These are phyloP conservation scores for Lycocorax pyrrhopterus DNA, from an alignment of 2,113 vertebrate species.

Conservation along the genomic window DNA sequence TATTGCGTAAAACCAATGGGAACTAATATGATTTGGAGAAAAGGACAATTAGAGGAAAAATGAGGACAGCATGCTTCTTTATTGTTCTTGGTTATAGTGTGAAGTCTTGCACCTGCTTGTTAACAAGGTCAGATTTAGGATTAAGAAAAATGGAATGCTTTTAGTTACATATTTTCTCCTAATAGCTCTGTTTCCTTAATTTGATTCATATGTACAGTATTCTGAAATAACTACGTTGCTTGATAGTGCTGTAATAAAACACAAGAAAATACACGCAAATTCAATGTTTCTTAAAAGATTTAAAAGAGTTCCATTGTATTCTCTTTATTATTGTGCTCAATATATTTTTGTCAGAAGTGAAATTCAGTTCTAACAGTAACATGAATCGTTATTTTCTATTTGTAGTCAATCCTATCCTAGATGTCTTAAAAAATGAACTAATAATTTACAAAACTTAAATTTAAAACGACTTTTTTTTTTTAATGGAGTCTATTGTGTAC, in stretches of 20 bases:
- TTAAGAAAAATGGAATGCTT: slow-evolving; percentile 14
- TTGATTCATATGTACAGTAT: slow-evolving; percentile 58
- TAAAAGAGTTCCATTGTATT: slow-evolving; percentile 30
- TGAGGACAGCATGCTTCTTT: slow-evolving; percentile 1
- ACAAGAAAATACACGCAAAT: slow-evolving; percentile 46
- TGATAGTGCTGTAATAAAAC: slow-evolving; percentile 60
- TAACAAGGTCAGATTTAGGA: slow-evolving; percentile 37
- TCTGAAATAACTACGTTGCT: slow-evolving; percentile 52
- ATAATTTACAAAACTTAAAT: neutral
- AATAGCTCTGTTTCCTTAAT: slow-evolving; percentile 58
- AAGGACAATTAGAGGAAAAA: neutral
- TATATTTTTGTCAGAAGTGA: neutral
- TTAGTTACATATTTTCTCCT: slow-evolving; percentile 43
- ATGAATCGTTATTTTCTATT: neutral
- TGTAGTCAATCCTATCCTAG: neutral
- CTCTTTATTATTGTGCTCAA: slow-evolving; percentile 24
- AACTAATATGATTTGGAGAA: neutral
- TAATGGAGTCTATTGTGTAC: neutral
- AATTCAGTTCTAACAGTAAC: neutral
- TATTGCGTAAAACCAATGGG: neutral
- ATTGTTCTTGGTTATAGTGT: slow-evolving; percentile 15
- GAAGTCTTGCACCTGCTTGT: slow-evolving; percentile 58
- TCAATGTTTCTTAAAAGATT: slow-evolving; percentile 47
- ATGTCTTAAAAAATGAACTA: neutral
- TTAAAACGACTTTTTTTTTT: neutral